phyloP scores from a whole-genome alignment of 2,888 invertebrate species.

The Synanthedon myopaeformis region DNA sequence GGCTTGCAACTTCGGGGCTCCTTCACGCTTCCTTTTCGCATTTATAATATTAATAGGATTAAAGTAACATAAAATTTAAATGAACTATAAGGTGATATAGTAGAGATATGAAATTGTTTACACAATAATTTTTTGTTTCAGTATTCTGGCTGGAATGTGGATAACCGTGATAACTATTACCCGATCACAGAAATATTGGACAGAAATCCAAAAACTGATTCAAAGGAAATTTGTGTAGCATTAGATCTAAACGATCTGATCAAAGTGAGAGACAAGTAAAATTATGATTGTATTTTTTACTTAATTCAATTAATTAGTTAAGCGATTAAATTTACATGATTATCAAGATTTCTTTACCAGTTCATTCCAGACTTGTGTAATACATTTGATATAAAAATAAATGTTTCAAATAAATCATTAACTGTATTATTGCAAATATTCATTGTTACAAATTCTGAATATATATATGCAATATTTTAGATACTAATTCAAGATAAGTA shows the following conservation, averaged over 20 bases:
- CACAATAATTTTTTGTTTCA: slow-evolving; percentile 29
- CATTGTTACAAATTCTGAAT: too few species aligned
- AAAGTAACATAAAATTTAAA: neutral
- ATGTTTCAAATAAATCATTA: slow-evolving; percentile 1
- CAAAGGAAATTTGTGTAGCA: slow-evolving; percentile 68
- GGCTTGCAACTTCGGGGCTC: too few species aligned
- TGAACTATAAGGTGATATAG: neutral
- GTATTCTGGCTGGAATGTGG: slow-evolving; percentile 74
- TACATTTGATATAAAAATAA: neutral
- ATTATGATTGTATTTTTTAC: slow-evolving; percentile 34
- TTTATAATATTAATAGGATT: too few species aligned
- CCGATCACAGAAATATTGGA: slow-evolving; percentile 69
- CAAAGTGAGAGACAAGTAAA: slow-evolving; percentile 67
- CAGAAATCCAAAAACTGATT: slow-evolving; percentile 62
- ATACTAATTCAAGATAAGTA: too few species aligned
- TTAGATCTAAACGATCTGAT: slow-evolving; percentile 67
- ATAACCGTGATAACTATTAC: slow-evolving; percentile 71
- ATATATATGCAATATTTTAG: too few species aligned
- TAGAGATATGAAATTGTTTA: neutral
- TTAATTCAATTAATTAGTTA: slow-evolving; percentile 49
- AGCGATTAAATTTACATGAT: slow-evolving; percentile 50
- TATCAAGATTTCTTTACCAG: slow-evolving; percentile 47
- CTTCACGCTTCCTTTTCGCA: too few species aligned
- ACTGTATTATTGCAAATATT: neutral
- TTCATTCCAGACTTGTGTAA: slow-evolving; percentile 65